These are phyloP conservation scores for Burhinus oedicnemus DNA, from an alignment of 2,113 vertebrate genomes.

Conservation along the genomic window DNA sequence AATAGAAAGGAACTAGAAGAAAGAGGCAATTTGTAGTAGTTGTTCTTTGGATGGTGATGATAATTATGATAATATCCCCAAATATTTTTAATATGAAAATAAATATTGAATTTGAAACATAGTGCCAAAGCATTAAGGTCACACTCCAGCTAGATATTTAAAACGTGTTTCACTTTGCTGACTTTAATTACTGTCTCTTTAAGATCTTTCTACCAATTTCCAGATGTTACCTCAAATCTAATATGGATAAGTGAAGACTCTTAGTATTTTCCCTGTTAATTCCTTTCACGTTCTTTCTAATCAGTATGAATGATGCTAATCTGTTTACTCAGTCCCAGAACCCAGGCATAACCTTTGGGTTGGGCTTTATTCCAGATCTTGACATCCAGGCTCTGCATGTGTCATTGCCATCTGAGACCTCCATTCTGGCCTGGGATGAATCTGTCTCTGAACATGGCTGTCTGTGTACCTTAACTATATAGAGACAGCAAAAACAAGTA, in stretches of 20 bases:
- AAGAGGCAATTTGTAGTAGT: neutral
- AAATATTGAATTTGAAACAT: neutral
- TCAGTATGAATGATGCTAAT: neutral
- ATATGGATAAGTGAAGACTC: neutral
- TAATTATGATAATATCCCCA: neutral
- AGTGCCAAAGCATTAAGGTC: neutral
- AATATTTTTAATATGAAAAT: neutral
- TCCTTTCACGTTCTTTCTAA: constrained; percentile 5
- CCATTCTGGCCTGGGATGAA: neutral
- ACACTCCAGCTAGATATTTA: neutral
- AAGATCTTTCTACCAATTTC: neutral
- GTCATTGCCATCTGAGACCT: neutral
- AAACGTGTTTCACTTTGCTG: neutral
- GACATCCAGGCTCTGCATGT: neutral
- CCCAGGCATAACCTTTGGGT: neutral
- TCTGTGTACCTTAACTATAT: neutral
- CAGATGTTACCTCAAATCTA: neutral
- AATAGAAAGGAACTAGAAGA: neutral
- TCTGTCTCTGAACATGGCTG: neutral
- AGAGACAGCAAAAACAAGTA: neutral
- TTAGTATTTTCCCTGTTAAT: neutral
- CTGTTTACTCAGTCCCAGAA: neutral
- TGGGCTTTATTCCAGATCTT: neutral
- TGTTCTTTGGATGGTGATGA: neutral
- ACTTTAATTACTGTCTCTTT: neutral